Evolutionary conservation across 2,888 invertebrate genomes (phyloP).

Genomic region (Pherbina coryleti): DNA sequence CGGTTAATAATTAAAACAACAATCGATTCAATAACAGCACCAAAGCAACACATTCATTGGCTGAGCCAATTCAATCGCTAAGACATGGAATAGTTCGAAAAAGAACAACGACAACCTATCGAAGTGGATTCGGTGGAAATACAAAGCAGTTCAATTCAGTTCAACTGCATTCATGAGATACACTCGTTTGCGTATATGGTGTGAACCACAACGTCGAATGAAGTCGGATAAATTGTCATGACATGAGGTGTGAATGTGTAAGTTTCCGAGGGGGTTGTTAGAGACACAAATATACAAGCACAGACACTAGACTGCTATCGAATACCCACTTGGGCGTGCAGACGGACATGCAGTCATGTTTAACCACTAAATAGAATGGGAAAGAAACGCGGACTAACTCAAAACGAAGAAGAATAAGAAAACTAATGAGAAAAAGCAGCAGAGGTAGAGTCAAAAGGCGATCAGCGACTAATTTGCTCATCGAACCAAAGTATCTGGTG

Average conservation of each 20-base stretch:
- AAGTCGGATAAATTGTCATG: background rate
- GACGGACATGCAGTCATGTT: conserved; percentile 51
- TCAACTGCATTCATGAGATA: conserved; percentile 25
- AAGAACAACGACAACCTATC: background rate
- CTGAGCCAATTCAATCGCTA: background rate
- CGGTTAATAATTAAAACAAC: background rate
- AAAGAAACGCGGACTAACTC: conserved; percentile 50
- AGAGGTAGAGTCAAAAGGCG: conserved; percentile 33
- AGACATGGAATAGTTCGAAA: background rate
- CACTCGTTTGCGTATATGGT: conserved; percentile 49
- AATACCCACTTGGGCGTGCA: conserved; percentile 30
- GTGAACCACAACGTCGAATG: conserved; percentile 55
- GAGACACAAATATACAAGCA: conserved; percentile 6
- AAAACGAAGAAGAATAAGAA: conserved; percentile 46
- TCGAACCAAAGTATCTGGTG: conserved; percentile 56
- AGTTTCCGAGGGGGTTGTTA: background rate
- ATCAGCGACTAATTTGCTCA: conserved; percentile 40
- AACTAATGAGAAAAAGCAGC: conserved; percentile 1
- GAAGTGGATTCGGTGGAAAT: conserved; percentile 4
- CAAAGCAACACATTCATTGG: conserved; percentile 32
- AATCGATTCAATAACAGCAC: conserved; percentile 1
- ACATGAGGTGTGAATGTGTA: background rate
- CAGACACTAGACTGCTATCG: conserved; percentile 41
- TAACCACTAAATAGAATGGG: conserved; percentile 61
- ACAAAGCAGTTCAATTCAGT: conserved; percentile 36